Evolutionary conservation across 2,888 invertebrate species (phyloP).

Genomic region (Polydrusus cervinus): DNA sequence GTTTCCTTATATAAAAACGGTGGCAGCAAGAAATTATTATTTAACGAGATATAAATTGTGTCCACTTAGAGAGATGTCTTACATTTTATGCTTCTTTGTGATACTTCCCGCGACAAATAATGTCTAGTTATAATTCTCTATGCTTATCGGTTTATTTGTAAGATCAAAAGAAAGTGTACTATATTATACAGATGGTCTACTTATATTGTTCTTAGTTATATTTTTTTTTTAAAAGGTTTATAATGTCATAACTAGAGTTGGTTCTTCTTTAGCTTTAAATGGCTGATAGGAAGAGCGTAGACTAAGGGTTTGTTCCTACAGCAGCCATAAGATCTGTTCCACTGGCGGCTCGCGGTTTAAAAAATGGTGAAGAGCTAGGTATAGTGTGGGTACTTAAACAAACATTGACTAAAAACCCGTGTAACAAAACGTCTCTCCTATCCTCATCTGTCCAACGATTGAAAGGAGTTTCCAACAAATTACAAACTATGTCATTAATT

Average conservation of each 20-base stretch:
- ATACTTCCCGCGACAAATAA: slow-evolving; percentile 18
- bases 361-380: too few relatives aligned
- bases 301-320: too few relatives aligned
- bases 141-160: not conserved
- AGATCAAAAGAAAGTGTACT: not conserved
- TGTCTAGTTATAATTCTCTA: not conserved
- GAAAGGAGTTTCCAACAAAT: too few relatives aligned
- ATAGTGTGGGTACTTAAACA: too few relatives aligned
- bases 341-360: too few relatives aligned
- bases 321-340: too few relatives aligned
- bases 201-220: not conserved
- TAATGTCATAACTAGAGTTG: not conserved
- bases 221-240: not conserved
- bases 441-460: too few relatives aligned
- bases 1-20: slow-evolving; percentile 25
- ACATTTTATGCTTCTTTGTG: slow-evolving; percentile 18
- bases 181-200: not conserved
- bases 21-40: slow-evolving; percentile 19
- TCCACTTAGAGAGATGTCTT: slow-evolving; percentile 10
- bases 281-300: too few relatives aligned
- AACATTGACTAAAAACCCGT: too few relatives aligned
- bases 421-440: too few relatives aligned
- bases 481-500: too few relatives aligned
- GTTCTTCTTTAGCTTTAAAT: too few relatives aligned
- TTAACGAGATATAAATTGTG: slow-evolving; percentile 30